phyloP scores from a whole-genome alignment of 1,140 invertebrate genomes.

The Lepidostoma basale region DNA sequence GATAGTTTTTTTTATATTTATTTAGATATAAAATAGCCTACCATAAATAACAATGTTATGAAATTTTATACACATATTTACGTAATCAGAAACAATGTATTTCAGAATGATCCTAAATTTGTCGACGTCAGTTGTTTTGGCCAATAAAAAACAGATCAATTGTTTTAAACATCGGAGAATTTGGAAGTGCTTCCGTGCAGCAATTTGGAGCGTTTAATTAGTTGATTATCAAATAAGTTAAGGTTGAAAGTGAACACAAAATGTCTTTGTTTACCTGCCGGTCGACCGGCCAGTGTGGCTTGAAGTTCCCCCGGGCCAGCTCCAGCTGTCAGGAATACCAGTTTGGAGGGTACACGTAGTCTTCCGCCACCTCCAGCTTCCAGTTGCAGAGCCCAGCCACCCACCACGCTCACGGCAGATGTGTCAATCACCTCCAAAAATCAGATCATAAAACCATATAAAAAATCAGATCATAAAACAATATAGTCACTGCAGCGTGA shows the following conservation, averaged over 20 bases:
- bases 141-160: too few relatives aligned
- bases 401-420: constrained; percentile 65
- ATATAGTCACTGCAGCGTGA: neutral
- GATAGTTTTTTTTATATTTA: too few relatives aligned
- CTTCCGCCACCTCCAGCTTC: constrained; percentile 72
- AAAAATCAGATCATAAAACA: neutral
- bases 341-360: constrained; percentile 76
- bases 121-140: too few relatives aligned
- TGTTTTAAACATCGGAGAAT: too few relatives aligned
- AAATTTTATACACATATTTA: too few relatives aligned
- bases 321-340: constrained; percentile 76
- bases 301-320: constrained; percentile 77
- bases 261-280: constrained; percentile 51
- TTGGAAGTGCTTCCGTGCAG: too few relatives aligned
- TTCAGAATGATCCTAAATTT: too few relatives aligned
- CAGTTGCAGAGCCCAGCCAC: constrained; percentile 84
- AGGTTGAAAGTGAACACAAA: neutral
- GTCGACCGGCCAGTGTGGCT: constrained; percentile 66
- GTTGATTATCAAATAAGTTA: too few relatives aligned
- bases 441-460: neutral
- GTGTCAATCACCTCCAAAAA: constrained; percentile 56
- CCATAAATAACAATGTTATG: too few relatives aligned
- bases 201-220: too few relatives aligned
- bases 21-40: too few relatives aligned
- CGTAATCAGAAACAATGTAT: too few relatives aligned